These are phyloP conservation scores for rat (Rattus norvegicus) DNA, from an alignment of 2,113 vertebrate species.

Conservation along the genomic window GRCr8 NC_086026.1:37929501-37930000, in stretches of 20 bases:
- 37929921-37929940: constrained; percentile 29
- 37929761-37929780: neutral
- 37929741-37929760: neutral
- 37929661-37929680: neutral
- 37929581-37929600: neutral
- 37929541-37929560: too few relatives aligned
- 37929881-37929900: constrained; percentile 34
- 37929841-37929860: neutral
- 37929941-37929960: constrained; percentile 46
- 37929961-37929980: constrained; percentile 41
- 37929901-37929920: neutral
- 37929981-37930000: neutral
- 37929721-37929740: neutral
- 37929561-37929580: neutral
- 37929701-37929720: neutral
- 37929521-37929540: neutral
- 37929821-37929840: neutral
- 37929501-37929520: neutral
- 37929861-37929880: constrained; percentile 45
- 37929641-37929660: neutral
- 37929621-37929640: neutral
- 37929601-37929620: neutral
- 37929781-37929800: neutral
- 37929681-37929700: neutral
- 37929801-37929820: neutral